A percentile compares a stretch with the other conserved stretches of the same genome.
Conservation (phyloP, 2,797 vertebrate species). For the Chiloscyllium punctatum region DNA sequence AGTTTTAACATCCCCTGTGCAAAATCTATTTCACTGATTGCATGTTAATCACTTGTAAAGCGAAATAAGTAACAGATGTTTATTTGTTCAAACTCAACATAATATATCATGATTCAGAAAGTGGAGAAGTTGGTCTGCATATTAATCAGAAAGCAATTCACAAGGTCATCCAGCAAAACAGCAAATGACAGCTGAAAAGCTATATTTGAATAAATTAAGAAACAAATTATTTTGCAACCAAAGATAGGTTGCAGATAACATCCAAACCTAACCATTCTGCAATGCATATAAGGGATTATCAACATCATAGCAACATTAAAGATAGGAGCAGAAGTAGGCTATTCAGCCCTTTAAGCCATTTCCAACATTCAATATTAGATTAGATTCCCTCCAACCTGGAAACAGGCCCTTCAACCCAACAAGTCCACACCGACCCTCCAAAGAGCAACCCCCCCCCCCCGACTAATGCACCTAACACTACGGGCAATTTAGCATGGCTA, state of each 20-base stretch:
- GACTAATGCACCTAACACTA: too few species aligned
- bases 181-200: slow-evolving; percentile 14
- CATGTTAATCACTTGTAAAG: slow-evolving; percentile 34
- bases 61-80: slow-evolving; percentile 37
- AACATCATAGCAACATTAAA: too few species aligned
- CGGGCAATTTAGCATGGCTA: too few species aligned
- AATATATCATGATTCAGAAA: slow-evolving; percentile 34
- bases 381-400: too few species aligned
- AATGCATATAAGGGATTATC: neutral
- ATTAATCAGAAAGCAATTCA: slow-evolving; percentile 26
- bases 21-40: slow-evolving; percentile 31
- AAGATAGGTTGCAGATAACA: neutral
- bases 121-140: neutral
- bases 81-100: slow-evolving; percentile 31
- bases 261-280: neutral
- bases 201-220: neutral
- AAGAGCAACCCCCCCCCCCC: too few species aligned
- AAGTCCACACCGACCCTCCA: too few species aligned
- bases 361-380: too few species aligned
- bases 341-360: too few species aligned
- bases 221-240: slow-evolving; percentile 1
- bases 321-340: too few species aligned
- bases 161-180: slow-evolving; percentile 25
- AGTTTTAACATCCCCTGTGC: slow-evolving; percentile 36
- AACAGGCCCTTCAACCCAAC: too few species aligned